Evolutionary conservation across 1,140 invertebrate genomes (phyloP).

Genomic region (Psix sp.): DNA sequence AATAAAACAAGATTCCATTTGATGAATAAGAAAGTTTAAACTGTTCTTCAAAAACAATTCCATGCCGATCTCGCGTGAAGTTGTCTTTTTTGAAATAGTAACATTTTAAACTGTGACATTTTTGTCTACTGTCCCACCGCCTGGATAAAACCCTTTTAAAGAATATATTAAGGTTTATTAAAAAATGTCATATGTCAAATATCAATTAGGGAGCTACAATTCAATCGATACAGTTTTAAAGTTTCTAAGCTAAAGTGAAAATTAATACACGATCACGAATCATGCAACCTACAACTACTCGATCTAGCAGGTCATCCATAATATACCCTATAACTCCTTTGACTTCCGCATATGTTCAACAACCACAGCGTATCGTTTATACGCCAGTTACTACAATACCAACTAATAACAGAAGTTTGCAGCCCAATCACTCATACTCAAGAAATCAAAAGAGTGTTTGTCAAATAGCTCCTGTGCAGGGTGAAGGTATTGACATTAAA

Average conservation of each 20-base stretch:
- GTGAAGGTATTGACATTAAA: slow-evolving; percentile 64
- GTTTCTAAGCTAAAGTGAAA: slow-evolving; percentile 28
- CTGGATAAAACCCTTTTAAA: too few relatives aligned
- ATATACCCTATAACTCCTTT: slow-evolving; percentile 54
- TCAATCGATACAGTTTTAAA: slow-evolving; percentile 12
- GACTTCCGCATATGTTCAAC: slow-evolving; percentile 42
- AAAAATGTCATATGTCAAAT: too few relatives aligned
- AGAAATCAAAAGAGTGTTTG: slow-evolving; percentile 56
- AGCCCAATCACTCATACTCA: slow-evolving; percentile 64
- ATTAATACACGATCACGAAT: slow-evolving; percentile 58
- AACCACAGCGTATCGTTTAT: slow-evolving; percentile 66
- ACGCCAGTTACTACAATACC: slow-evolving; percentile 65
- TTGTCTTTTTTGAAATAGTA: too few relatives aligned
- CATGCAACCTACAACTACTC: slow-evolving; percentile 67
- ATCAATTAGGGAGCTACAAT: too few relatives aligned
- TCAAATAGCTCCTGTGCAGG: slow-evolving; percentile 43
- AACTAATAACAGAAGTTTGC: slow-evolving; percentile 58
- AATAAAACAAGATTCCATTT: too few relatives aligned
- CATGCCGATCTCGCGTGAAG: too few relatives aligned
- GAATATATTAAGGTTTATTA: too few relatives aligned
- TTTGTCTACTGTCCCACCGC: too few relatives aligned
- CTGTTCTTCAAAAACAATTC: too few relatives aligned
- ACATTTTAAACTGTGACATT: too few relatives aligned
- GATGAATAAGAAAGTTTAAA: too few relatives aligned
- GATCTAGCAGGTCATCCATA: slow-evolving; percentile 65